phyloP scores from a whole-genome alignment of 2,888 invertebrate genomes.

The Agrochola circellaris region DNA sequence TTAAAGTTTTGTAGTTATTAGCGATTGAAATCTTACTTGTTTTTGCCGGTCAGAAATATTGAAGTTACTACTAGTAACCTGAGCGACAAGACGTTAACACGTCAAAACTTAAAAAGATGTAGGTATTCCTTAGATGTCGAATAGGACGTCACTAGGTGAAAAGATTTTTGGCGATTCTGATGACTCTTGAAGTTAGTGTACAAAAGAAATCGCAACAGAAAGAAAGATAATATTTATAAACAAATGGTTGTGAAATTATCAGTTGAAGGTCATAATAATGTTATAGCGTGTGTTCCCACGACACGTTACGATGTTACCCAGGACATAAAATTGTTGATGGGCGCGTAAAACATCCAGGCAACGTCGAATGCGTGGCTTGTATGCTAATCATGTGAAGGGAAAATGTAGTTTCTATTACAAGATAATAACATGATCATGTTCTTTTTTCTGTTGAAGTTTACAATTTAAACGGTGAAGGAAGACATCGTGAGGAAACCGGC shows the following conservation, averaged over 20 bases:
- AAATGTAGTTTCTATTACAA: conserved; percentile 39
- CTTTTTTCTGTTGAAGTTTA: not conserved
- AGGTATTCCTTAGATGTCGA: too few relatives aligned
- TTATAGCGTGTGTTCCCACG: conserved; percentile 53
- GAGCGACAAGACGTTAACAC: too few relatives aligned
- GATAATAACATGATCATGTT: not conserved
- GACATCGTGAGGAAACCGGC: not conserved
- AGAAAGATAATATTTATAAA: not conserved
- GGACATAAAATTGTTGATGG: conserved; percentile 57
- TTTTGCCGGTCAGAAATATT: too few relatives aligned
- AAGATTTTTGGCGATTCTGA: too few relatives aligned
- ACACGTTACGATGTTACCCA: conserved; percentile 23
- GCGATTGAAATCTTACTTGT: too few relatives aligned
- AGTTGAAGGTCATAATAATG: conserved; percentile 29
- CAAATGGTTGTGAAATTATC: conserved; percentile 24
- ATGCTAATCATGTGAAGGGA: conserved; percentile 46
- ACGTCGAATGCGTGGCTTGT: conserved; percentile 46
- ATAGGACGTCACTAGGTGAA: too few relatives aligned
- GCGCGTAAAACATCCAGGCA: conserved; percentile 37
- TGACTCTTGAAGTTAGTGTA: too few relatives aligned
- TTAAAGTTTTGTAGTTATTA: too few relatives aligned
- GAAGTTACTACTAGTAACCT: too few relatives aligned
- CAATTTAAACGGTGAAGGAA: not conserved
- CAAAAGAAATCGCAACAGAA: not conserved
- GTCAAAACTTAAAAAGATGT: too few relatives aligned